phyloP scores from a whole-genome alignment of 92 coral and sea anemone genomes.

The Bergia sp. region DNA sequence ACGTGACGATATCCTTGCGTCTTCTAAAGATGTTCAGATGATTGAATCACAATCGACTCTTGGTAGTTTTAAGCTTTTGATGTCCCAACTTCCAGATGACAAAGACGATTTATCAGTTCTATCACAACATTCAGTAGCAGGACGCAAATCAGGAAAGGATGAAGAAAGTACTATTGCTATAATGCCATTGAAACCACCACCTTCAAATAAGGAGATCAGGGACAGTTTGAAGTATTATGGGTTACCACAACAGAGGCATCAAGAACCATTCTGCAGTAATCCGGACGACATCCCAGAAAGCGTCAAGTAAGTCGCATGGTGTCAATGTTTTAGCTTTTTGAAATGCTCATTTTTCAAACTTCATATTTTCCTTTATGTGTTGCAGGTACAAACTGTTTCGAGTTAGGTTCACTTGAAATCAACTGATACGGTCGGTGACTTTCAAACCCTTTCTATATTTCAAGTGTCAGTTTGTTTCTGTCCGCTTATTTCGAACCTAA shows the following conservation, averaged over 20 bases:
- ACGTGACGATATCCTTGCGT: neutral
- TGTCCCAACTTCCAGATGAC: neutral
- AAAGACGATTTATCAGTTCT: neutral
- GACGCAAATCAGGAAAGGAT: neutral
- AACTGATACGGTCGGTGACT: too few species aligned
- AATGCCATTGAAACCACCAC: conserved; percentile 74
- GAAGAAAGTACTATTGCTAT: conserved; percentile 34
- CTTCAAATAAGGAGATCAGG: conserved; percentile 61
- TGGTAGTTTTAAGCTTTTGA: neutral
- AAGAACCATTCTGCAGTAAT: conserved; percentile 88
- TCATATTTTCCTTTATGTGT: neutral
- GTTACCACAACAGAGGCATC: conserved; percentile 80
- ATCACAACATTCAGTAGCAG: neutral
- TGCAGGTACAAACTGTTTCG: neutral
- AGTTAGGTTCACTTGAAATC: neutral
- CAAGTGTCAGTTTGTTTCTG: neutral
- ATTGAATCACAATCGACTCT: neutral
- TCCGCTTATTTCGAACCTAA: neutral
- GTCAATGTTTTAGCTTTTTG: neutral
- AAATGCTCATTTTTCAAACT: neutral
- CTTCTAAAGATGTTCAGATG: neutral
- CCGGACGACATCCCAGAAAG: conserved; percentile 88
- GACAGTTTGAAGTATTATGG: conserved; percentile 68
- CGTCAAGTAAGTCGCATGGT: conserved; percentile 62
- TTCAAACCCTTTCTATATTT: neutral